Evolutionary conservation across 2,888 invertebrate species (phyloP), one percentile per base, ranked within the genome.

Genomic region (Malthinus seriepunctatus): DNA sequence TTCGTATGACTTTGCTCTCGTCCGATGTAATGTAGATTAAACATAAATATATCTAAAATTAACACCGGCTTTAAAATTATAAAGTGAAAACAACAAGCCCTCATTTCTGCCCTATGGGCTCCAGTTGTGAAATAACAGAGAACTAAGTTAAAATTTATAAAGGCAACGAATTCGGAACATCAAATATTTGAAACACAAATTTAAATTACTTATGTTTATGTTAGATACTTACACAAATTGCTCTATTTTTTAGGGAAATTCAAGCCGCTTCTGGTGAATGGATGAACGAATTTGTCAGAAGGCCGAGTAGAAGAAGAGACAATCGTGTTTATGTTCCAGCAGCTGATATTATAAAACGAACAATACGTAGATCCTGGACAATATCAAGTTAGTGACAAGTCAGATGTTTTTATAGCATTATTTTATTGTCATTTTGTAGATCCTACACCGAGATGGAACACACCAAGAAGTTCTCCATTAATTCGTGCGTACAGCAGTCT

Each of bases 321-420:
- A 77, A 80, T 73, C 71, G 79, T 66, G 76, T 77, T 11, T 78
- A 78, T 59, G 76, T 78, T 48, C 83, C 86, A 33, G 83, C 87
- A 44, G 82, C 86, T 58, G 86, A 88, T 72, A 83, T 86, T 67
- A 81, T 88, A 67, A 86, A 86, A 69, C 82, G 84, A 67, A 87
- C 86, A 69, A 87, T 89, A 66, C 82, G 85, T 47, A 81, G 88
- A 56, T 88, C 88, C 60, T 88, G 88, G 88, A 88, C 88, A 56
- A 88, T 88, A 71, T 88, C 88, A 67, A 87, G 88, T 88, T 74
- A 82, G 81, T 75, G 23, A 47, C 3, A 15, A 35, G 10, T 23
- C 32, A 10, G 6, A 3, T 23, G 3, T 32, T 35, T 37, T 6
- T 14, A 51, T 15, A 31, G 48, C 23, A 15, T 8, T 32, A 38